Conservation (phyloP, 2,888 invertebrate genomes). For the Lithophane semibrunnea region DNA sequence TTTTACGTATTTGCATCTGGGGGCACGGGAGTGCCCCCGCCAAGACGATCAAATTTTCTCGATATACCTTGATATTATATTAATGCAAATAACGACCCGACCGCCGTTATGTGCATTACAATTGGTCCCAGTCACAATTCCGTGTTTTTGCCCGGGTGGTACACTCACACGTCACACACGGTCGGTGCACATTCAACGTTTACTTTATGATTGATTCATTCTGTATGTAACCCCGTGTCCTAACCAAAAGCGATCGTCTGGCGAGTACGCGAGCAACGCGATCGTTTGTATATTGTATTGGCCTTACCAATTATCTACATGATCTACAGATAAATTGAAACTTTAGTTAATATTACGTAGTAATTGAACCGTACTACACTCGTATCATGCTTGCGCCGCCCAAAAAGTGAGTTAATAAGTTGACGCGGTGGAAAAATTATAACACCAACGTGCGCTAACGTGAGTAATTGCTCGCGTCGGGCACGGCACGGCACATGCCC, state of each 20-base stretch:
- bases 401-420: neutral
- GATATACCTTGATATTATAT: neutral
- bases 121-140: neutral
- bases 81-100: neutral
- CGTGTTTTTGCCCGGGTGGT: too few relatives aligned
- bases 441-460: too few relatives aligned
- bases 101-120: neutral
- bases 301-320: neutral
- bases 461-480: too few relatives aligned
- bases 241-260: too few relatives aligned
- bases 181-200: neutral
- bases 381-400: neutral
- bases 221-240: too few relatives aligned
- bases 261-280: too few relatives aligned
- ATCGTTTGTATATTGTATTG: too few relatives aligned
- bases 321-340: neutral
- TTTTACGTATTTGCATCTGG: neutral
- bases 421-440: too few relatives aligned
- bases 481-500: too few relatives aligned
- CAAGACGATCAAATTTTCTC: neutral
- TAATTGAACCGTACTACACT: neutral
- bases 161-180: neutral
- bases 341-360: neutral
- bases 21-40: too few relatives aligned
- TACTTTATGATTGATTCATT: neutral